phyloP scores from a whole-genome alignment of 2,113 vertebrate genomes.

The Sardina pilchardus region DNA sequence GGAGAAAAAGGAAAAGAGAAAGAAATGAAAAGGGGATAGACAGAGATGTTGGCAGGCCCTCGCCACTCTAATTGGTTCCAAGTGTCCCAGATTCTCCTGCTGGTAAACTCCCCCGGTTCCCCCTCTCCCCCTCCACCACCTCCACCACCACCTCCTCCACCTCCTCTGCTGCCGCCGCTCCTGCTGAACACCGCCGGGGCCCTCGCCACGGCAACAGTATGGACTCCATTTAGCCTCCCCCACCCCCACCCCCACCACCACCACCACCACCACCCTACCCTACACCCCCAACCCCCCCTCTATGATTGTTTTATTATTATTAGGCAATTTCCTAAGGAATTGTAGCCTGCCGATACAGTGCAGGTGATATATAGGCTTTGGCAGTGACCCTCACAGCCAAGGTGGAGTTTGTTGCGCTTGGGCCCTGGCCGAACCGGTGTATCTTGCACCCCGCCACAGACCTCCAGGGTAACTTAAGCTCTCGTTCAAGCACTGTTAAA shows the following conservation, averaged over 20 bases:
- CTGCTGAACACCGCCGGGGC: conserved; percentile 11
- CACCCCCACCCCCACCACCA: neutral
- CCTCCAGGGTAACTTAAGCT: neutral
- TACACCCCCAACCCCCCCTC: neutral
- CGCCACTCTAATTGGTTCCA: conserved; percentile 55
- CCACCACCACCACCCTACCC: neutral
- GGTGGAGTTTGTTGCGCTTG: conserved; percentile 6
- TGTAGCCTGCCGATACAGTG: conserved; percentile 35
- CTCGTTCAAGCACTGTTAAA: neutral
- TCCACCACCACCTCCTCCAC: neutral
- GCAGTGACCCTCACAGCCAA: conserved; percentile 31
- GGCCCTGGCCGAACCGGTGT: neutral
- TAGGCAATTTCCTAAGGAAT: conserved; percentile 55
- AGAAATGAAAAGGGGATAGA: conserved; percentile 21
- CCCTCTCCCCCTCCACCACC: neutral
- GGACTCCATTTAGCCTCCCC: conserved; percentile 42
- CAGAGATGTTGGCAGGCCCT: conserved; percentile 43
- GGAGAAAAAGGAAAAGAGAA: conserved; percentile 16
- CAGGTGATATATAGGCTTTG: conserved; percentile 49
- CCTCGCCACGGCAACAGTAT: conserved; percentile 33
- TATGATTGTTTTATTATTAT: conserved; percentile 41
- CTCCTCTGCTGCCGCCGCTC: conserved; percentile 27
- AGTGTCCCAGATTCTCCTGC: conserved; percentile 52
- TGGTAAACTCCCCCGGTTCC: conserved; percentile 43
- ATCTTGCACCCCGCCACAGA: neutral